Evolutionary conservation across 2,113 vertebrate species (phyloP).

Genomic region (Ellobius talpinus): DNA sequence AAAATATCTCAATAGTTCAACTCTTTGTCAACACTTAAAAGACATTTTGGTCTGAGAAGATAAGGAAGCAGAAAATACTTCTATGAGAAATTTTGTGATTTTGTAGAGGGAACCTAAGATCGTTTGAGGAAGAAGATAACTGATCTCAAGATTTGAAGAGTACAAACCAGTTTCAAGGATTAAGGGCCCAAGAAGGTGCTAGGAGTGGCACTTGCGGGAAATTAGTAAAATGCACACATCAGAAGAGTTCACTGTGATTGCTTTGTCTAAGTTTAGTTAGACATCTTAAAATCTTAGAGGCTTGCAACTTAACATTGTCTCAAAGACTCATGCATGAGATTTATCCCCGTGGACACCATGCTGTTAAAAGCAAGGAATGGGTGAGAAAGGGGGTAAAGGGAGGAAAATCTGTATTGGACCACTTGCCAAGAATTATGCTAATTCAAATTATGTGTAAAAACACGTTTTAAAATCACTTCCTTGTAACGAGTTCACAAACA

Average conservation of each 20-base stretch:
- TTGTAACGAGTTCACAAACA: background rate
- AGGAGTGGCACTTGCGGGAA: constrained; percentile 24
- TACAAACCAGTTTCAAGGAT: constrained; percentile 44
- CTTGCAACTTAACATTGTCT: constrained; percentile 1
- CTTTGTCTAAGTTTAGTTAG: background rate
- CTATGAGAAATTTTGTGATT: constrained; percentile 69
- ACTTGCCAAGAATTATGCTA: background rate
- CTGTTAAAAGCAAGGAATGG: background rate
- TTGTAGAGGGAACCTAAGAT: constrained; percentile 65
- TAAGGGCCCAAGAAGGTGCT: constrained; percentile 9
- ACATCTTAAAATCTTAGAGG: background rate
- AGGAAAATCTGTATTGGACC: accelerated
- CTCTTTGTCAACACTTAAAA: constrained; percentile 71
- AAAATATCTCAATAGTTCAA: constrained; percentile 56
- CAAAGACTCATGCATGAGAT: constrained; percentile 50
- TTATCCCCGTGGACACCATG: background rate
- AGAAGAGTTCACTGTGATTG: background rate
- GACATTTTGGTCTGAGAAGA: constrained; percentile 63
- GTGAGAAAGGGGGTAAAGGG: too few relatives aligned
- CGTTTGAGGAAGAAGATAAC: constrained; percentile 61
- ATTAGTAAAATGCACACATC: constrained; percentile 7
- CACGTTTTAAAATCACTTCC: too few relatives aligned
- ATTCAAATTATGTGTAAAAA: background rate
- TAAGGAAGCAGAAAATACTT: constrained; percentile 75
- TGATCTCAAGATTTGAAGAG: constrained; percentile 41